Conservation (phyloP, 1,140 invertebrate species). For the Phymastichus coffea region DNA sequence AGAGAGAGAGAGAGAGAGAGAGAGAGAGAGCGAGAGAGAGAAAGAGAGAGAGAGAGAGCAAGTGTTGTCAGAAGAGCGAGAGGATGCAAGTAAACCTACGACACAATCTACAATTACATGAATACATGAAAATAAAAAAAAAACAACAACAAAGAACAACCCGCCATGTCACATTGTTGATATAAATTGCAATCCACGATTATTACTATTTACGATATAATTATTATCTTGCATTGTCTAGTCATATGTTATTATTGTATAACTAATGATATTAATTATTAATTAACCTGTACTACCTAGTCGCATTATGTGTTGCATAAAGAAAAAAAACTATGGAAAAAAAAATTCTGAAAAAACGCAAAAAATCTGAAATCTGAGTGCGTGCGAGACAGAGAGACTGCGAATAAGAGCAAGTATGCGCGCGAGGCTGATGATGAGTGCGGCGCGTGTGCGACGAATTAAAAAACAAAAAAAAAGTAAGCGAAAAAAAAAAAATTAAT, state of each 20-base stretch:
- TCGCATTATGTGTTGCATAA: slow-evolving; percentile 59
- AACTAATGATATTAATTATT: slow-evolving; percentile 59
- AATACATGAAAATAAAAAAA: slow-evolving; percentile 15
- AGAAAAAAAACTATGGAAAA: slow-evolving; percentile 32
- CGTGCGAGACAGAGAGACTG: slow-evolving; percentile 4
- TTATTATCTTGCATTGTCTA: slow-evolving; percentile 60
- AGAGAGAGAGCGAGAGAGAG: too few relatives aligned
- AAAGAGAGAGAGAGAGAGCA: slow-evolving; percentile 9
- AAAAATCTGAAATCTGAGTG: slow-evolving; percentile 29
- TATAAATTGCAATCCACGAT: slow-evolving; percentile 59
- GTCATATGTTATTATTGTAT: slow-evolving; percentile 59
- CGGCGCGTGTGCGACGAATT: background rate
- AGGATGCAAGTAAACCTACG: slow-evolving; percentile 37
- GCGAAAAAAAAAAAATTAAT: slow-evolving; percentile 20
- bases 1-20: too few relatives aligned
- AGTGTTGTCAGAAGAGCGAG: slow-evolving; percentile 16
- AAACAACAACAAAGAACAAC: slow-evolving; percentile 27
- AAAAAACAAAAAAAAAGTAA: background rate
- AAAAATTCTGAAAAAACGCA: slow-evolving; percentile 24
- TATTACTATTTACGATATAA: slow-evolving; percentile 60
- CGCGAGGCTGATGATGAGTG: background rate
- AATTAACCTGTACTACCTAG: slow-evolving; percentile 58
- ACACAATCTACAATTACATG: slow-evolving; percentile 41
- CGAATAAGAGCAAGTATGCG: slow-evolving; percentile 7
- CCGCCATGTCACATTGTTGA: slow-evolving; percentile 55